A percentile compares a stretch with the other conserved stretches of the same genome.
These are phyloP conservation scores for Morphnarchus princeps DNA, from an alignment of 2,113 vertebrate genomes.

Conservation along the genomic window DNA sequence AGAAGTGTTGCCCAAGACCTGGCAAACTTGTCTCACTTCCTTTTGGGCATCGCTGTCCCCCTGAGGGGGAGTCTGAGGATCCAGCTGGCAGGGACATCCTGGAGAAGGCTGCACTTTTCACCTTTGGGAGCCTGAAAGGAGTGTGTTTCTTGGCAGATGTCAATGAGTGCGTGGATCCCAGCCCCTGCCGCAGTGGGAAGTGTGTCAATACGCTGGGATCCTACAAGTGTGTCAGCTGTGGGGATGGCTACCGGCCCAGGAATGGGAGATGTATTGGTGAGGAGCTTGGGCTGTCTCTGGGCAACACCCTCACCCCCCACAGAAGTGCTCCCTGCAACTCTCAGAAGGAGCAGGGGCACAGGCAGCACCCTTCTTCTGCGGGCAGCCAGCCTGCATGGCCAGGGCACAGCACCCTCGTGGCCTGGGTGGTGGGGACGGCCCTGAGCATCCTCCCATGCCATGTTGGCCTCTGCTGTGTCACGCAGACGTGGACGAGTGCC, in stretches of 20 bases:
- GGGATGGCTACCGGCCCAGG: conserved; percentile 75
- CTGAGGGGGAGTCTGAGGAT: neutral
- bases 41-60: neutral
- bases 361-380: neutral
- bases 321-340: neutral
- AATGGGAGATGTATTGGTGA: conserved; percentile 85
- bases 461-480: neutral
- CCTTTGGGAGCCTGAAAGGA: neutral
- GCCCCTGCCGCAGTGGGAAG: conserved; percentile 74
- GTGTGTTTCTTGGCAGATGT: conserved; percentile 78
- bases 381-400: neutral
- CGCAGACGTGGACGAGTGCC: conserved; percentile 85
- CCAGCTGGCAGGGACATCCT: neutral
- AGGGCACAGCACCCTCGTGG: neutral
- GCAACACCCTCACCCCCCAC: accelerated
- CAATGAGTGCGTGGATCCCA: conserved; percentile 79
- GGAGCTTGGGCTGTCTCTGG: conserved; percentile 1
- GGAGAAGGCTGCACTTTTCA: neutral
- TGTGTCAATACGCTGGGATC: conserved; percentile 85
- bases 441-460: neutral
- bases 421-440: neutral
- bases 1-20: neutral
- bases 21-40: neutral
- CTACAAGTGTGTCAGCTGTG: conserved; percentile 83
- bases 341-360: neutral